These are phyloP conservation scores for Chaetogeoica ovagalla DNA, from an alignment of 2,888 invertebrate species.

Conservation along the genomic window DNA sequence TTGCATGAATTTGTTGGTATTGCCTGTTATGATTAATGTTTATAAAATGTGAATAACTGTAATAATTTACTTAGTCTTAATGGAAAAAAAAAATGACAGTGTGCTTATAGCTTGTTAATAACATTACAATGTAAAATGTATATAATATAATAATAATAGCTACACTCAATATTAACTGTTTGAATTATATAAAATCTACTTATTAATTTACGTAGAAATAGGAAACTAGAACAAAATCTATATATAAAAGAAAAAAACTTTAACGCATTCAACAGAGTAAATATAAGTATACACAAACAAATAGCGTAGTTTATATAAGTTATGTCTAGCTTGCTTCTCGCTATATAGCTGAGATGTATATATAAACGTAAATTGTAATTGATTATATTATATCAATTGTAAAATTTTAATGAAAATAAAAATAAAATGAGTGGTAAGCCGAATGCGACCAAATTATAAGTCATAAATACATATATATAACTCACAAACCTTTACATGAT, in stretches of 20 bases:
- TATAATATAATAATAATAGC: slow-evolving; percentile 24
- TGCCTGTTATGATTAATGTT: slow-evolving; percentile 18
- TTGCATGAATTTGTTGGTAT: slow-evolving; percentile 28
- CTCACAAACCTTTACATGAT: slow-evolving; percentile 45
- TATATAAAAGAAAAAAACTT: slow-evolving; percentile 35
- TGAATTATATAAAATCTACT: slow-evolving; percentile 49
- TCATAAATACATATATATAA: slow-evolving; percentile 19
- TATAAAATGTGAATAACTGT: slow-evolving; percentile 30
- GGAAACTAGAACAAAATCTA: slow-evolving; percentile 51
- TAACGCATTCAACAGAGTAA: slow-evolving; percentile 49
- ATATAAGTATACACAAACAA: slow-evolving; percentile 48
- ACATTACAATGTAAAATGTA: slow-evolving; percentile 23
- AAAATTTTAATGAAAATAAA: slow-evolving; percentile 6
- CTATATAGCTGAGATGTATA: slow-evolving; percentile 8
- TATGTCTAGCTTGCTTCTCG: slow-evolving; percentile 25
- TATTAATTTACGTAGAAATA: slow-evolving; percentile 42
- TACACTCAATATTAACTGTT: slow-evolving; percentile 40
- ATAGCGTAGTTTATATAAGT: slow-evolving; percentile 41
- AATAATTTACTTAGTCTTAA: background rate
- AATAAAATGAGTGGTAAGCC: slow-evolving; percentile 34
- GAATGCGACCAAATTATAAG: slow-evolving; percentile 29
- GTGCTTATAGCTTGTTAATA: slow-evolving; percentile 26
- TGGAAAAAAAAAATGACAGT: slow-evolving; percentile 21
- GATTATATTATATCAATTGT: background rate
- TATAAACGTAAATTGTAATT: no score